These are phyloP conservation scores for Athetis lepigone DNA, from an alignment of 2,888 invertebrate genomes.

Conservation along the genomic window DNA sequence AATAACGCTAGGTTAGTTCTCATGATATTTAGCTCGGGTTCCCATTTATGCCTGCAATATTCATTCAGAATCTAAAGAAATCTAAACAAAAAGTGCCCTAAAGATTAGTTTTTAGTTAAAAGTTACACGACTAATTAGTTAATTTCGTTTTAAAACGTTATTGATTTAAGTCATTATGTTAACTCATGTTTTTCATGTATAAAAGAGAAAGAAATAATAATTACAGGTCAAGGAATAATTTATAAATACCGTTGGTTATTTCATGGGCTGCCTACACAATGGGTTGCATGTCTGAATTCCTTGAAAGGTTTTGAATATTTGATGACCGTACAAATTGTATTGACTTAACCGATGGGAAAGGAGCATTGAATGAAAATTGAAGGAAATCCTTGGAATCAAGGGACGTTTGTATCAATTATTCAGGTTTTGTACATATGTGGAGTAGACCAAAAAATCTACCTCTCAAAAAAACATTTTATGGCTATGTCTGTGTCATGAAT, in stretches of 20 bases:
- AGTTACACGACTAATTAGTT: too few relatives aligned
- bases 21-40: too few relatives aligned
- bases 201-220: constrained; percentile 1
- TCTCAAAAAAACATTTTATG: not conserved
- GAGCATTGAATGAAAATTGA: constrained; percentile 40
- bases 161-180: too few relatives aligned
- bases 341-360: constrained; percentile 37
- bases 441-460: not conserved
- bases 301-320: constrained; percentile 51
- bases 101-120: too few relatives aligned
- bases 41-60: too few relatives aligned
- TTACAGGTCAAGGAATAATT: constrained; percentile 14
- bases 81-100: too few relatives aligned
- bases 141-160: too few relatives aligned
- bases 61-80: too few relatives aligned
- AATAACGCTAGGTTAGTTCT: too few relatives aligned
- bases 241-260: constrained; percentile 23
- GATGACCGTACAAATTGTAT: constrained; percentile 52
- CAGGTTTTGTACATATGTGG: constrained; percentile 2
- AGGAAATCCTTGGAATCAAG: constrained; percentile 32
- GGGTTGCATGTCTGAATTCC: constrained; percentile 23
- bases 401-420: constrained; percentile 29
- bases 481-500: not conserved
- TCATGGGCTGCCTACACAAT: constrained; percentile 24
- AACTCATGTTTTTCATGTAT: constrained; percentile 20